Base-by-base conservation (phyloP, 2,888 invertebrate species). In the Fragum fragum region DNA sequence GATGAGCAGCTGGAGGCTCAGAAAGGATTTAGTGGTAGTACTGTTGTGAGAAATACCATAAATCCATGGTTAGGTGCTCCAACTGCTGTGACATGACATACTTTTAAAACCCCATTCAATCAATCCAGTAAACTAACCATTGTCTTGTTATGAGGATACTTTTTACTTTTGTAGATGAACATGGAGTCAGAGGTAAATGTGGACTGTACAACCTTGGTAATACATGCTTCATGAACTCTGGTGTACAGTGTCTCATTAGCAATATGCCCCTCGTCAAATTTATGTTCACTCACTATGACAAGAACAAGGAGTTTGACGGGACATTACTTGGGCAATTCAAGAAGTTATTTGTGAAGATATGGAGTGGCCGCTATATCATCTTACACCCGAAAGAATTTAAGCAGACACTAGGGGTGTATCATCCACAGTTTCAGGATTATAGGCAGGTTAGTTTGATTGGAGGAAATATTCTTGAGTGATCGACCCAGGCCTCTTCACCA, bases 151-250 rank as follows among this genome's bases (percentile, higher is more conserved):
- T 57, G 5, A 57, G 1, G 3, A 21, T 23, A 5, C 3, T 23
- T 7, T 57, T 57, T 57, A 7, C n/a, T 29, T 18, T 21, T 78
- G 81, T 81, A 93, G 93, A 92, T 88, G 76, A 86, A 0, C 70
- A 82, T 52, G 91, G 90, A 21, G 73, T 87, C 1, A 85, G 88
- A n/a, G 96, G 96, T 39, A 95, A 96, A 59, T 96, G 96, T 21
- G 98, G 98, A 3, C 95, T 98, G 36, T 96, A 96, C 59, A 98
- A 98, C 95, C 95, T 98, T 47, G 98, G 98, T 28, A 98, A 98
- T 92, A 98, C 98, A 0, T 98, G 98, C 93, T 98, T 98, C 91
- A 97, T 98, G 97, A 98, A 98, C 94, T 97, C 97, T 92, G 97
- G 97, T 0, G 95, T 98, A 76, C 98, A 98, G 94, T 97, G 98